Percentiles rank a stretch among this genome's conserved stretches.
These are phyloP conservation scores for Eretmochelys imbricata DNA, from an alignment of 2,113 vertebrate genomes.

Conservation along the genomic window DNA sequence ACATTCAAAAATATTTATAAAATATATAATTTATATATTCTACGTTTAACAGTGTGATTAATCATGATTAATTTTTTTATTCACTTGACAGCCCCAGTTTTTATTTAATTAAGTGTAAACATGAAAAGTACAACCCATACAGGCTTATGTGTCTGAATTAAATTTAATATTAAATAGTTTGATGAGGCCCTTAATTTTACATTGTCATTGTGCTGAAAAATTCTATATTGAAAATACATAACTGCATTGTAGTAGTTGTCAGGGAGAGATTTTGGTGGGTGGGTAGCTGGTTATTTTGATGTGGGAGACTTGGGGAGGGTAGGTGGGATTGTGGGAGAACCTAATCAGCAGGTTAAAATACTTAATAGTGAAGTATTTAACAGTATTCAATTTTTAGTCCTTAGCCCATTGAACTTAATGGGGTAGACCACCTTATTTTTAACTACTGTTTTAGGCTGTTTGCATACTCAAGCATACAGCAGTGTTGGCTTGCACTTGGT, in stretches of 20 bases:
- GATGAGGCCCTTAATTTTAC: neutral
- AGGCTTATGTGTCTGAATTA: neutral
- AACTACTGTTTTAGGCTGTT: neutral
- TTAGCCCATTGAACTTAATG: neutral
- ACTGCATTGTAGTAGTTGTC: neutral
- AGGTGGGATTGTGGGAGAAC: neutral
- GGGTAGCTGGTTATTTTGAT: neutral
- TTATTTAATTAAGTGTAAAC: neutral
- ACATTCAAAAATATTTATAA: too few species aligned
- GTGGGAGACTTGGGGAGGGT: neutral
- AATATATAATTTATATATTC: too few species aligned
- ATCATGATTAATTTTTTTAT: too few species aligned
- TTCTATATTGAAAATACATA: neutral
- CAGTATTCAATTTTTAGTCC: neutral
- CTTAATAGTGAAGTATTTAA: neutral
- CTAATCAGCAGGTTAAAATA: neutral
- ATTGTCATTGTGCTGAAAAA: neutral
- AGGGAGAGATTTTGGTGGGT: neutral
- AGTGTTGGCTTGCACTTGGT: neutral
- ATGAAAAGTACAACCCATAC: neutral
- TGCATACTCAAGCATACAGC: rapidly evolving
- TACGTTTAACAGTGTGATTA: too few species aligned
- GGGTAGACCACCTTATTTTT: neutral
- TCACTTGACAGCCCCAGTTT: too few species aligned
- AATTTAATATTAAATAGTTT: neutral